A percentile compares a stretch with the other conserved stretches of the same genome.
Conservation (phyloP, 2,797 vertebrate genomes). For the Acanthornis magna region DNA sequence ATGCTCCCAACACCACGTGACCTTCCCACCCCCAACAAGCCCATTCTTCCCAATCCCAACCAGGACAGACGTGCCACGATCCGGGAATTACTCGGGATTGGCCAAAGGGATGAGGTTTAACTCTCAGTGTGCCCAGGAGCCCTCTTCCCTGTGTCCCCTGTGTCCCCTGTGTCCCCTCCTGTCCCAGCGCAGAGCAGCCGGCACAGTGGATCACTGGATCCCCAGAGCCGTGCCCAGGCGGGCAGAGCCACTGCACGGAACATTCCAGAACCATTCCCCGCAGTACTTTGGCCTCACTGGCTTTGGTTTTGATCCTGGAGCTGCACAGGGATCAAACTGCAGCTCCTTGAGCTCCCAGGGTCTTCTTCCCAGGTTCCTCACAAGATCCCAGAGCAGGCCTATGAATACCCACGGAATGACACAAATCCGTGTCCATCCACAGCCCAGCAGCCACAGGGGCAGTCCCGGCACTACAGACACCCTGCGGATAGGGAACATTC, state of each 20-base stretch:
- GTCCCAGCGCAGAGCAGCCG: too few relatives aligned
- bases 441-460: not conserved
- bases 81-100: rapidly evolving
- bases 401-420: rapidly evolving
- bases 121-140: not conserved
- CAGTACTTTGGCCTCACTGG: not conserved
- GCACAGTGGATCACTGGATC: too few relatives aligned
- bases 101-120: not conserved
- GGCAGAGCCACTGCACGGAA: too few relatives aligned
- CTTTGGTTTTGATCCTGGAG: rapidly evolving
- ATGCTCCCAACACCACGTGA: rapidly evolving
- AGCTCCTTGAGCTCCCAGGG: rapidly evolving
- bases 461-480: not conserved
- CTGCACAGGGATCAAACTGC: rapidly evolving
- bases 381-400: not conserved
- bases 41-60: rapidly evolving
- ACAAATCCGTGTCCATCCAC: not conserved
- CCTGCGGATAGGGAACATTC: rapidly evolving
- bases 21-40: rapidly evolving
- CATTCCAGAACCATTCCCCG: not conserved
- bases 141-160: too few relatives aligned
- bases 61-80: rapidly evolving
- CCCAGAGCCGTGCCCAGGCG: too few relatives aligned
- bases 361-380: not conserved
- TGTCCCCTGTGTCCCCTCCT: not conserved